Conservation (phyloP, 2,797 vertebrate species). For the Sphenodon punctatus region DNA sequence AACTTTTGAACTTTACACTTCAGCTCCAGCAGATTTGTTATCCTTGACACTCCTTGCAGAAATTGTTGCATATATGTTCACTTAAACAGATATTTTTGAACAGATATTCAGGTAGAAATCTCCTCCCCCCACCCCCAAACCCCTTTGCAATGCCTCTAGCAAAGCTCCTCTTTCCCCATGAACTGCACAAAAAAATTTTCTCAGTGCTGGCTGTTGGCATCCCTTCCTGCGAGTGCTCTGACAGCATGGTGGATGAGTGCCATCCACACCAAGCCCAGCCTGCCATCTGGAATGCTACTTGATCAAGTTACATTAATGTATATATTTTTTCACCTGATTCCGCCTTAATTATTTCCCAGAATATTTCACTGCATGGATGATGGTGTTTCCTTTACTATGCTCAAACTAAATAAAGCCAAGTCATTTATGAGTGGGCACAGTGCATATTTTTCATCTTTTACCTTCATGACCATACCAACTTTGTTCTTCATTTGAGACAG, state of each 20-base stretch:
- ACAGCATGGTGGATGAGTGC: neutral
- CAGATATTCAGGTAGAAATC: conserved; percentile 5
- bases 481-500: neutral
- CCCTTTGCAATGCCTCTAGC: neutral
- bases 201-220: too few species aligned
- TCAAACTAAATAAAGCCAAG: conserved; percentile 3
- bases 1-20: conserved; percentile 58
- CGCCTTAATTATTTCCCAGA: neutral
- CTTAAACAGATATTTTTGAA: too few species aligned
- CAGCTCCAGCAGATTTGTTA: neutral
- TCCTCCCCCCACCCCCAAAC: too few species aligned
- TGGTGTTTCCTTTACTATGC: too few species aligned
- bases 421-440: conserved; percentile 50
- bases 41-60: conserved; percentile 10
- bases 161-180: neutral
- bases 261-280: neutral
- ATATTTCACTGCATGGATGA: neutral
- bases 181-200: neutral
- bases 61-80: neutral
- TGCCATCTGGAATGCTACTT: neutral
- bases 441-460: conserved; percentile 48
- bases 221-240: neutral
- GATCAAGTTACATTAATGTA: neutral
- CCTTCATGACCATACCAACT: conserved; percentile 23
- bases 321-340: neutral